Percentiles rank a stretch among this genome's conserved stretches.
These are phyloP conservation scores for Trichopoda pennipes DNA, from an alignment of 2,888 invertebrate genomes.

Conservation along the genomic window DNA sequence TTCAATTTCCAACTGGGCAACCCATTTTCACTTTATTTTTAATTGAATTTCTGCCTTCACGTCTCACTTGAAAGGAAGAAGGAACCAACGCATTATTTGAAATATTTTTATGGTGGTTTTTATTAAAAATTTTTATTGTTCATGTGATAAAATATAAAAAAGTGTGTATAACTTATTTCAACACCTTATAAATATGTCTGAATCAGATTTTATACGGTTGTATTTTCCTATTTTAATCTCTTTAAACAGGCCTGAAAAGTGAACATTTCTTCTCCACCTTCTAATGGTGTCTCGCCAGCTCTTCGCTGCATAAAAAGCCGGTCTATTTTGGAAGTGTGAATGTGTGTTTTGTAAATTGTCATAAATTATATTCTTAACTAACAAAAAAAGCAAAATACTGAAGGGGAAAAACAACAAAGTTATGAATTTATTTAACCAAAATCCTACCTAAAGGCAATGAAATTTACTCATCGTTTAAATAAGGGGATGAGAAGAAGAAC, in stretches of 20 bases:
- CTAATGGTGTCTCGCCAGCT: not conserved
- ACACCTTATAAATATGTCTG: slow-evolving; percentile 49
- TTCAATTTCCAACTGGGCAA: too few relatives aligned
- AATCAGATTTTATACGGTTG: not conserved
- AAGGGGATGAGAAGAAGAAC: slow-evolving; percentile 20
- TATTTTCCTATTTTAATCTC: slow-evolving; percentile 43
- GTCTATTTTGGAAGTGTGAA: slow-evolving; percentile 19
- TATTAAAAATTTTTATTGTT: too few relatives aligned
- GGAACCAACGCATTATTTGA: too few relatives aligned
- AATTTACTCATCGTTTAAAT: slow-evolving; percentile 39
- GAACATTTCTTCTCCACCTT: slow-evolving; percentile 33
- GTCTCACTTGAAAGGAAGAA: too few relatives aligned
- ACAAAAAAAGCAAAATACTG: not conserved
- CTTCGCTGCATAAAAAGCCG: slow-evolving; percentile 26
- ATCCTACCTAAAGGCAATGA: slow-evolving; percentile 59
- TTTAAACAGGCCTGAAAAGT: slow-evolving; percentile 59
- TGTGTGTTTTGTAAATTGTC: slow-evolving; percentile 54
- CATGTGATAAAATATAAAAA: not conserved
- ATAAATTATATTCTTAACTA: slow-evolving; percentile 66
- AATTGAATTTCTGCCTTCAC: too few relatives aligned
- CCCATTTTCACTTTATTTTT: too few relatives aligned
- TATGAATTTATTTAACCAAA: slow-evolving; percentile 65
- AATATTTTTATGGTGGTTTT: too few relatives aligned
- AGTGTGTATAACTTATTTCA: slow-evolving; percentile 14
- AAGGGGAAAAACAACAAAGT: slow-evolving; percentile 47